Base-by-base conservation (phyloP, 2,888 invertebrate genomes). In the Ischnura elegans region DNA sequence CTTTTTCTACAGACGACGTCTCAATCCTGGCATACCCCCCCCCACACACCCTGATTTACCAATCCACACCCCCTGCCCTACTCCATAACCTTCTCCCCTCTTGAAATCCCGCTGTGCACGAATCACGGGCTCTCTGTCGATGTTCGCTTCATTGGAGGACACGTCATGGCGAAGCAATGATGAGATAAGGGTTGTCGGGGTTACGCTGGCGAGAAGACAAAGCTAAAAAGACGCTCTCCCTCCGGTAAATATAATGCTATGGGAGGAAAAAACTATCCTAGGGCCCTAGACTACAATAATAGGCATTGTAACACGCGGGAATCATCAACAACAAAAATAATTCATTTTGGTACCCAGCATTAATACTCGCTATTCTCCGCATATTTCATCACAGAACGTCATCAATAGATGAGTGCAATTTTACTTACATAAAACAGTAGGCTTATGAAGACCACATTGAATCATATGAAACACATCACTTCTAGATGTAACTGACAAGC, bases 161-260 rank as follows among this genome's bases (percentile, higher is more conserved):
- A 90, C 90, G 61, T 90, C 90, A 90, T 21, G 29, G 90, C 21
- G 55, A 61, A 36, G 90, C 47, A 66, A 90, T 90, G 90, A 90
- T 90, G 90, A 66, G 43, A 45, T 55, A 55, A 87, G 55, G 36
- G 90, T 66, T 42, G 90, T n/a, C 19, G 43, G 29, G 87, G n/a
- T 10, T 13, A 86, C 45, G 16, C 6, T 10, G 13, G 43, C 10
- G 46, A 0, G 86, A 46, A 36, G 45, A 4, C 36, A 36, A 36
- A 16, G 76, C 4, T 76, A 36, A 76, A 36, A 76, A 76, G 76
- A 10, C 10, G 36, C 16, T 36, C 36, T 76, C 36, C 66, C 29
- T 66, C 21, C 5, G 5, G 5, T 47, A 13, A 47, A 47, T 55
- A 55, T 21, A 21, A 21, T 55, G n/a, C n/a, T n/a, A n/a, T n/a